Base-by-base conservation (phyloP, 1,140 invertebrate species). In the Aphelinus certus region DNA sequence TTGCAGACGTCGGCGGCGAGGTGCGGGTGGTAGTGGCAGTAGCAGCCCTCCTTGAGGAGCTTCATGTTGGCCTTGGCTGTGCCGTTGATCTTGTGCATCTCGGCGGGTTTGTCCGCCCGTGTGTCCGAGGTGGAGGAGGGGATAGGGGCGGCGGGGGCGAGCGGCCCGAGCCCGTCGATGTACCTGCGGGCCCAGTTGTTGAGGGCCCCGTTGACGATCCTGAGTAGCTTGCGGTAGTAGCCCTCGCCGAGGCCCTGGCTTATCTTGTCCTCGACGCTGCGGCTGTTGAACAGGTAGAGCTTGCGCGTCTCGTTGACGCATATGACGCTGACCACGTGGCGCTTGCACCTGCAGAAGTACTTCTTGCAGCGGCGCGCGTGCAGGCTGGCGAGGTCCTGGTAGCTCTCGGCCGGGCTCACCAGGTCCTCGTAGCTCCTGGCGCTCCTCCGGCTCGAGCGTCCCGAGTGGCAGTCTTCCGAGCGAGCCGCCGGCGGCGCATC, bases 21-120 rank as follows among this genome's bases (percentile, higher is more conserved):
- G 68, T 87, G 84, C 58, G 87, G 87, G 81, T 88, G 86, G 62
- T 88, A 88, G 80, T 88, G 87, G 80, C 86, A 87, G 76, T 88
- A 87, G 65, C 86, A 88, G 57, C 86, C 84, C 79, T 88, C 87
- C 81, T 87, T 87, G 42, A 87, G 72, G 0, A 87, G 82, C 81
- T 85, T 88, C 86, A 88, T 86, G 75, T 86, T 88, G 77, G 83
- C 84, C 72, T 84, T 83, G 6, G 83, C 81, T 26, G 82, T 84
- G 0, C 85, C 85, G 80, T 88, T 88, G 53, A 88, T 87, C 79
- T 85, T 87, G 78, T 81, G 85, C 83, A 88, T 87, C 0, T 80
- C 73, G 42, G 3, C 7, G 5, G 26, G 51, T 7, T 42, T 48
- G 2, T 1, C 55, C 4, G 55, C 55, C 6, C 26, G 26, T 26